Evolutionary conservation across 30 jellyfish, hydroid and myxozoan species (phyloP).

Genomic region (Sanderia malayensis): DNA sequence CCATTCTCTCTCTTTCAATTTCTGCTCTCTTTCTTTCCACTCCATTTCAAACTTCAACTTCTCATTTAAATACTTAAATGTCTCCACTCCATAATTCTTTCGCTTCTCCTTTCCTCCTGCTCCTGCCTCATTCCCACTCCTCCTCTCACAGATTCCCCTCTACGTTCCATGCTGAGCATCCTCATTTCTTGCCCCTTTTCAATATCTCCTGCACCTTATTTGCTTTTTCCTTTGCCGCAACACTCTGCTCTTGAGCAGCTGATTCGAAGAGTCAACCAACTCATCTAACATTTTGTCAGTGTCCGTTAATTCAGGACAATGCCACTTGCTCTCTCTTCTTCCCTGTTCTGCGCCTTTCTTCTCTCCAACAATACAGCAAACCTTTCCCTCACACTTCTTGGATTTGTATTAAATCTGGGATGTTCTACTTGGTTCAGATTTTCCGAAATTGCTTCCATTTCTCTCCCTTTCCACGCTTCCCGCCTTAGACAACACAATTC

Average conservation of each 20-base stretch:
- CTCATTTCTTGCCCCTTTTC: conserved; percentile 21
- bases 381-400: conserved; percentile 35
- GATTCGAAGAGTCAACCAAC: background rate
- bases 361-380: background rate
- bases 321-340: conserved; percentile 41
- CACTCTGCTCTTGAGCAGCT: conserved; percentile 8
- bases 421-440: conserved; percentile 7
- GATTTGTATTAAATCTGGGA: background rate
- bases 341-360: background rate
- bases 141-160: background rate
- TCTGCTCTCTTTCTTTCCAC: conserved; percentile 16
- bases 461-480: conserved; percentile 39
- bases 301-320: conserved; percentile 25
- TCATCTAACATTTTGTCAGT: conserved; percentile 30
- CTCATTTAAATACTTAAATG: conserved; percentile 25
- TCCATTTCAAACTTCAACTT: conserved; percentile 16
- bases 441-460: conserved; percentile 1
- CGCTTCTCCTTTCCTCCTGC: conserved; percentile 2
- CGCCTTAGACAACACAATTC: no score
- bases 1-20: background rate
- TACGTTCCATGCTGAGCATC: conserved; percentile 16
- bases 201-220: conserved; percentile 37
- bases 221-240: conserved; percentile 6
- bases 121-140: background rate
- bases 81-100: conserved; percentile 33